A percentile compares a stretch with the other conserved stretches of the same genome.
Evolutionary conservation across 37 sponge, comb jelly and placozoan species (phyloP).

Genomic region (Beroe ovata): DNA sequence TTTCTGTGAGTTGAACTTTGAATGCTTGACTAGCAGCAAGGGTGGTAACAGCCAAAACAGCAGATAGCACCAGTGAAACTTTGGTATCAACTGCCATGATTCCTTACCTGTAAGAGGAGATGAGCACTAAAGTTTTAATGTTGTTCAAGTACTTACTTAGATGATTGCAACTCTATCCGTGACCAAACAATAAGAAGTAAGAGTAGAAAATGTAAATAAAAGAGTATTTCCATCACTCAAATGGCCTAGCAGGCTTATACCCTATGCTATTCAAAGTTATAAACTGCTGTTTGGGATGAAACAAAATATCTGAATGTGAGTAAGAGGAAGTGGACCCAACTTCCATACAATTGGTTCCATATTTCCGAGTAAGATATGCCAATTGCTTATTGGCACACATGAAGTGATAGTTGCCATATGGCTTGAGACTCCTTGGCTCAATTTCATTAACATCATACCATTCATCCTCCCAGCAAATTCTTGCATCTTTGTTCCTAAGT

Average conservation of each 20-base stretch:
- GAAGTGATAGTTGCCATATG: background rate
- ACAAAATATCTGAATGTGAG: background rate
- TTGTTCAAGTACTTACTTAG: too few species aligned
- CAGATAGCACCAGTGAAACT: constrained; percentile 34
- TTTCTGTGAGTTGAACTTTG: constrained; percentile 32
- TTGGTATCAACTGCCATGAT: constrained; percentile 39
- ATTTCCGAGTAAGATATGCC: background rate
- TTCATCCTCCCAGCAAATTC: background rate
- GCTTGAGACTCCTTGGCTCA: background rate
- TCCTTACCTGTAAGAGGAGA: too few species aligned
- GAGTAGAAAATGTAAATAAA: too few species aligned
- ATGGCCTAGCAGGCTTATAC: background rate
- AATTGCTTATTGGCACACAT: background rate
- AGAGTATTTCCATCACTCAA: too few species aligned
- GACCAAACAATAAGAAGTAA: too few species aligned
- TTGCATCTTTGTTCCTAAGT: background rate
- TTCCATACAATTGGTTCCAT: background rate
- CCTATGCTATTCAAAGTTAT: background rate
- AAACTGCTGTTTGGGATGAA: background rate
- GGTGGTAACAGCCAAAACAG: constrained; percentile 38
- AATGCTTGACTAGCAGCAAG: constrained; percentile 56
- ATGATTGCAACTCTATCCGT: too few species aligned
- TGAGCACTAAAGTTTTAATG: too few species aligned
- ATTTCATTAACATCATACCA: background rate
- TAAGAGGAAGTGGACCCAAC: background rate